A percentile compares a stretch with the other conserved stretches of the same genome.
These are phyloP conservation scores for Cyprinodon brontotheroides DNA, from an alignment of 2,113 vertebrate species.

Conservation along the genomic window DNA sequence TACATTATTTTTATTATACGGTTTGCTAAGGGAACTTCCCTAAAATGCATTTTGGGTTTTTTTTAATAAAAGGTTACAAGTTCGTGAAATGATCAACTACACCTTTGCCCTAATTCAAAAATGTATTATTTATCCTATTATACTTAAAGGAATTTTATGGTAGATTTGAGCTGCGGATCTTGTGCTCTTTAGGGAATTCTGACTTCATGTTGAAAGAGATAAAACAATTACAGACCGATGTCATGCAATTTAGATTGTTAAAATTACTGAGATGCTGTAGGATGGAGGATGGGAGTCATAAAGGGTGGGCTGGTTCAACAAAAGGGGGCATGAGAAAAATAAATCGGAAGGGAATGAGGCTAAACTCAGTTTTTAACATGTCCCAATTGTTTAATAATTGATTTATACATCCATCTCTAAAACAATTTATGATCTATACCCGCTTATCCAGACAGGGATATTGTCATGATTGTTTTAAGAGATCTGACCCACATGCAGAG, in stretches of 20 bases:
- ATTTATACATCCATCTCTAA: neutral
- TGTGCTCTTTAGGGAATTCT: conserved; percentile 47
- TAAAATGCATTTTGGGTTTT: conserved; percentile 24
- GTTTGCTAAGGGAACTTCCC: conserved; percentile 26
- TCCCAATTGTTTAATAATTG: neutral
- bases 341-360: conserved; percentile 7
- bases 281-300: conserved; percentile 41
- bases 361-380: neutral
- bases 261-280: conserved; percentile 43
- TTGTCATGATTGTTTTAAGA: too few relatives aligned
- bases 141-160: conserved; percentile 1
- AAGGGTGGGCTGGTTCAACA: conserved; percentile 12
- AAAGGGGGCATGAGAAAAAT: conserved; percentile 22
- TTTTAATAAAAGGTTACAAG: conserved; percentile 23
- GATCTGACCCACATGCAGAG: too few relatives aligned
- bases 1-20: conserved; percentile 32
- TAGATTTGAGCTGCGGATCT: conserved; percentile 34
- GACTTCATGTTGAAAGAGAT: conserved; percentile 49
- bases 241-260: conserved; percentile 54
- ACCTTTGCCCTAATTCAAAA: neutral
- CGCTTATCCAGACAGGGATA: neutral
- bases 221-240: conserved; percentile 65
- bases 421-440: neutral
- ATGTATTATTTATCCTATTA: conserved; percentile 12
- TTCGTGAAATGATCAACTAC: conserved; percentile 38